phyloP scores from a whole-genome alignment of 2,888 invertebrate species.

The Rhagonycha lutea region DNA sequence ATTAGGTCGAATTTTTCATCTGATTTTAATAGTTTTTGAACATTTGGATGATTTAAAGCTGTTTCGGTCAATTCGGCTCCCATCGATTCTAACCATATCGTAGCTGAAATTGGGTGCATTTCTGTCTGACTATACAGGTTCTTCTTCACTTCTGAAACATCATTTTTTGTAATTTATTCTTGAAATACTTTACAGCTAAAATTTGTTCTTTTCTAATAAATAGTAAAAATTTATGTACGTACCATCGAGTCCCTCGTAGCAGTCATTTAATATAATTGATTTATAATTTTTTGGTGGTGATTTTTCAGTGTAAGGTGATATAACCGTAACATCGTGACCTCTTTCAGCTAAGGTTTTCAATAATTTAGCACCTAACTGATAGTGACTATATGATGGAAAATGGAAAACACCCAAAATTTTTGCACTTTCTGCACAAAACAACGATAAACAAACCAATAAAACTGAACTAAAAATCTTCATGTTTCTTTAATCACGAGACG shows the following conservation, averaged over 20 bases:
- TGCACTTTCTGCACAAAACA: background rate
- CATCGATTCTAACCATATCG: background rate
- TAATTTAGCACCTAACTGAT: conserved; percentile 35
- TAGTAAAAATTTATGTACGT: background rate
- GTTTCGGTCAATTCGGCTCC: background rate
- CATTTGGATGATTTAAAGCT: conserved; percentile 35
- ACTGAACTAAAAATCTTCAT: background rate
- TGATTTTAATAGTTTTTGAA: conserved; percentile 44
- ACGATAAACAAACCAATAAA: background rate
- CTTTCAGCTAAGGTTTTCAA: conserved; percentile 40
- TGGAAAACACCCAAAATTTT: conserved; percentile 42
- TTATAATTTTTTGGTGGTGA: conserved; percentile 48
- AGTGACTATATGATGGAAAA: conserved; percentile 37
- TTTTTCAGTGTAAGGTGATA: conserved; percentile 40
- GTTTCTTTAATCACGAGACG: background rate
- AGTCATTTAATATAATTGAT: background rate
- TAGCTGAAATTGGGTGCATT: background rate
- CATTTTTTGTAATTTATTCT: too few relatives aligned
- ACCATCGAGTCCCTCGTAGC: background rate
- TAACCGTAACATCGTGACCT: conserved; percentile 53
- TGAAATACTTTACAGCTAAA: too few relatives aligned
- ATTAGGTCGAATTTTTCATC: conserved; percentile 51
- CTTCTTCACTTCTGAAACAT: background rate
- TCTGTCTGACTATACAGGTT: background rate
- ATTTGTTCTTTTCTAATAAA: too few relatives aligned